phyloP scores from a whole-genome alignment of 2,797 vertebrate genomes.

The Labroides dimidiatus region DNA sequence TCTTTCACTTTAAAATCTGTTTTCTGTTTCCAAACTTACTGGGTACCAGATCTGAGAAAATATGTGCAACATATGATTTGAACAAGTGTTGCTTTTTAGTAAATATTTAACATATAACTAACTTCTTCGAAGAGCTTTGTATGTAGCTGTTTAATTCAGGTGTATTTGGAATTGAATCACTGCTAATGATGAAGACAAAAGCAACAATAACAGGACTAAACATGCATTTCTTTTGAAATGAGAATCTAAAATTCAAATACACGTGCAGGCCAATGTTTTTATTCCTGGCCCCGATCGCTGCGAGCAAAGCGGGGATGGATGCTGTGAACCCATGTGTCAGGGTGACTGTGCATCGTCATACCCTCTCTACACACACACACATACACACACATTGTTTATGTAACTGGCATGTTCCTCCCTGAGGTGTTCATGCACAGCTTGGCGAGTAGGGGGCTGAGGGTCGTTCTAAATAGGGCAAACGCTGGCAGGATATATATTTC shows the following conservation, averaged over 20 bases:
- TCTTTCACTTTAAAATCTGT: conserved; percentile 22
- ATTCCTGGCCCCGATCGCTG: conserved; percentile 46
- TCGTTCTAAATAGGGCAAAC: conserved; percentile 71
- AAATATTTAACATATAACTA: neutral
- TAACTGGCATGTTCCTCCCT: conserved; percentile 71
- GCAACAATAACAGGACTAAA: too few species aligned
- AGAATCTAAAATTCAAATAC: conserved; percentile 9
- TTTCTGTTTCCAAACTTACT: conserved; percentile 1
- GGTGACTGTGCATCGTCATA: conserved; percentile 53
- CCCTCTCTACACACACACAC: conserved; percentile 4
- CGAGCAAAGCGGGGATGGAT: conserved; percentile 54
- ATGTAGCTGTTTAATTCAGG: neutral
- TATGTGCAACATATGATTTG: neutral
- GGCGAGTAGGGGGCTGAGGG: conserved; percentile 27
- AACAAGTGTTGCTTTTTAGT: neutral
- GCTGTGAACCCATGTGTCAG: conserved; percentile 78
- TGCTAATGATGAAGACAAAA: too few species aligned
- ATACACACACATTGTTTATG: conserved; percentile 57
- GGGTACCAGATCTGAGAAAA: conserved; percentile 5
- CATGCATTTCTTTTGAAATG: neutral
- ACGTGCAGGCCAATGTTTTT: conserved; percentile 19
- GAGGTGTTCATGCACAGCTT: conserved; percentile 67
- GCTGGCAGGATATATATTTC: conserved; percentile 60
- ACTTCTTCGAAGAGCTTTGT: too few species aligned
- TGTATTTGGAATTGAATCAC: too few species aligned